Conservation (phyloP, 2,797 vertebrate species). For the Aplochiton taeniatus region DNA sequence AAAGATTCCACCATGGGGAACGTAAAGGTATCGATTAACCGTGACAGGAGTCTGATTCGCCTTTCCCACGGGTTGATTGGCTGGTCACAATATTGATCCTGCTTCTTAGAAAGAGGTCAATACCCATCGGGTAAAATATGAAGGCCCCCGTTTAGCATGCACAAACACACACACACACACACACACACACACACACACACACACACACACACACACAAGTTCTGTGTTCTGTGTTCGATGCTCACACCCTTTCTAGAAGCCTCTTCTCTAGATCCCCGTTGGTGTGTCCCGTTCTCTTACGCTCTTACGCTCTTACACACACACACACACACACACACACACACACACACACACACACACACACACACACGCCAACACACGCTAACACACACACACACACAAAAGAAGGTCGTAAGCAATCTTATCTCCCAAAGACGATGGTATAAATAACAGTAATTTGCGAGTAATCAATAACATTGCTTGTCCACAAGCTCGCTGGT, state of each 20-base stretch:
- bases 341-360: background rate
- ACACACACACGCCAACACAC: background rate
- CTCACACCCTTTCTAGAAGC: too few species aligned
- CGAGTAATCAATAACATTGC: slow-evolving; percentile 39
- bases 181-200: slow-evolving; percentile 8
- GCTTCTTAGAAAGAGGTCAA: background rate
- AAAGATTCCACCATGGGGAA: too few species aligned
- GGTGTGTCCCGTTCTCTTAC: too few species aligned
- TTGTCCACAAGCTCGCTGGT: slow-evolving; percentile 24
- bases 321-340: background rate
- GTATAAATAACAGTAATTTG: slow-evolving; percentile 52
- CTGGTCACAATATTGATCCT: slow-evolving; percentile 42
- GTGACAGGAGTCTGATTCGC: slow-evolving; percentile 40
- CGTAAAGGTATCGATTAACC: too few species aligned
- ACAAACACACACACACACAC: slow-evolving; percentile 22
- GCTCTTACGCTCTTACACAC: background rate
- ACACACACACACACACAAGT: slow-evolving; percentile 3
- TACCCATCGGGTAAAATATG: background rate
- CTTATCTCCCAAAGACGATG: slow-evolving; percentile 30
- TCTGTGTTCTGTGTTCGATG: too few species aligned
- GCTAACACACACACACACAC: slow-evolving; percentile 9
- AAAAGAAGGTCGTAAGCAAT: background rate
- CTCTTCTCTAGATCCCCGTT: too few species aligned
- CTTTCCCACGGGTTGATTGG: slow-evolving; percentile 25
- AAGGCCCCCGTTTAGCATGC: background rate